These are phyloP conservation scores for Drosophila affinis DNA, from an alignment of 2,888 invertebrate species.

Conservation along the genomic window DNA sequence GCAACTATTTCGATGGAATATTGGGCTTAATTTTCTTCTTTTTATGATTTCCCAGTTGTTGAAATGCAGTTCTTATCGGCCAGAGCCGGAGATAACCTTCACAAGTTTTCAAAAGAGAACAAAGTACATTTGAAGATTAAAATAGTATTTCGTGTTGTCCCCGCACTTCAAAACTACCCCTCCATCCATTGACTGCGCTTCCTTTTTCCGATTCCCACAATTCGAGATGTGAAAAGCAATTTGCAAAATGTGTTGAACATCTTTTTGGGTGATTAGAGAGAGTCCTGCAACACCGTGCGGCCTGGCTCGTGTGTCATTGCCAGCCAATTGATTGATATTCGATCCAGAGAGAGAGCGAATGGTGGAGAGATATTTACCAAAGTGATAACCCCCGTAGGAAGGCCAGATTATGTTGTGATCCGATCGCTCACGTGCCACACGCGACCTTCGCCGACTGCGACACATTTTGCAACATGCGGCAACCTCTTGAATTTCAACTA, in stretches of 20 bases:
- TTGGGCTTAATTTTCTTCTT: slow-evolving; percentile 17
- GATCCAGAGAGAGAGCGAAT: slow-evolving; percentile 41
- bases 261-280: slow-evolving; percentile 50
- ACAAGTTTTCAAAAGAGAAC: slow-evolving; percentile 42
- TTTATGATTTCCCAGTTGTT: slow-evolving; percentile 12
- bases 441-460: slow-evolving; percentile 63
- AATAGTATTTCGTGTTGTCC: slow-evolving; percentile 19
- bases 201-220: slow-evolving; percentile 42
- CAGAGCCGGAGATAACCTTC: slow-evolving; percentile 62
- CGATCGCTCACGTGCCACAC: slow-evolving; percentile 79
- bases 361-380: slow-evolving; percentile 63
- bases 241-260: slow-evolving; percentile 68
- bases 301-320: slow-evolving; percentile 36
- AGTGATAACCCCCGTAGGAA: slow-evolving; percentile 70
- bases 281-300: background rate
- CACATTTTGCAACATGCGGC: slow-evolving; percentile 77
- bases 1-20: slow-evolving; percentile 9
- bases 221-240: slow-evolving; percentile 46
- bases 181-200: background rate
- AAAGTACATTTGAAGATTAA: slow-evolving; percentile 34
- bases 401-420: slow-evolving; percentile 78
- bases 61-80: slow-evolving; percentile 46
- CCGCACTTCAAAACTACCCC: slow-evolving; percentile 35
- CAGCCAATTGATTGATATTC: slow-evolving; percentile 73
- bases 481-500: slow-evolving; percentile 72